Conservation (phyloP, 1,140 invertebrate genomes). For the Pseudoatta argentina region DNA sequence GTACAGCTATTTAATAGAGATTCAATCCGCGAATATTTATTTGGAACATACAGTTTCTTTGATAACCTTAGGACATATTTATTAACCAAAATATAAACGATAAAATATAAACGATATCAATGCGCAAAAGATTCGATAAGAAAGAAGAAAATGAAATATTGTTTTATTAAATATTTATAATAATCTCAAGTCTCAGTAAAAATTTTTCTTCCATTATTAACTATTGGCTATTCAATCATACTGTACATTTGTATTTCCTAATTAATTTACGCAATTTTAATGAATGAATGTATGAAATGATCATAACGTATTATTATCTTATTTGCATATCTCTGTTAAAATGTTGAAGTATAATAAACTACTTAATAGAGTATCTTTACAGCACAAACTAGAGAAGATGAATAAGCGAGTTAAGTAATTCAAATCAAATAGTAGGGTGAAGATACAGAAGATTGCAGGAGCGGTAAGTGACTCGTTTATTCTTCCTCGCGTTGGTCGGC, state of each 20-base stretch:
- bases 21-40: background rate
- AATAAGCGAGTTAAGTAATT: constrained; percentile 12
- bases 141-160: constrained; percentile 8
- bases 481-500: background rate
- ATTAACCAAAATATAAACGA: background rate
- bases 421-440: constrained; percentile 38
- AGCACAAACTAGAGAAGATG: constrained; percentile 1
- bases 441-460: constrained; percentile 38
- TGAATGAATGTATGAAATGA: background rate
- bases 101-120: background rate
- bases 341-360: background rate
- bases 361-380: background rate
- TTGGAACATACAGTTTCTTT: background rate
- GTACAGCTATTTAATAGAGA: background rate
- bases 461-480: constrained; percentile 46
- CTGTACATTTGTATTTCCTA: background rate
- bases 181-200: background rate
- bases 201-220: background rate
- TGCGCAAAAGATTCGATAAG: background rate
- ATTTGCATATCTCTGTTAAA: background rate
- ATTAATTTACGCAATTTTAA: background rate
- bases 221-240: background rate
- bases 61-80: background rate
- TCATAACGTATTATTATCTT: background rate
- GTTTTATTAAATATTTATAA: background rate